Evolutionary conservation across 2,113 vertebrate species (phyloP), one percentile per base, ranked within the genome.

Genomic region (Antennarius striatus): DNA sequence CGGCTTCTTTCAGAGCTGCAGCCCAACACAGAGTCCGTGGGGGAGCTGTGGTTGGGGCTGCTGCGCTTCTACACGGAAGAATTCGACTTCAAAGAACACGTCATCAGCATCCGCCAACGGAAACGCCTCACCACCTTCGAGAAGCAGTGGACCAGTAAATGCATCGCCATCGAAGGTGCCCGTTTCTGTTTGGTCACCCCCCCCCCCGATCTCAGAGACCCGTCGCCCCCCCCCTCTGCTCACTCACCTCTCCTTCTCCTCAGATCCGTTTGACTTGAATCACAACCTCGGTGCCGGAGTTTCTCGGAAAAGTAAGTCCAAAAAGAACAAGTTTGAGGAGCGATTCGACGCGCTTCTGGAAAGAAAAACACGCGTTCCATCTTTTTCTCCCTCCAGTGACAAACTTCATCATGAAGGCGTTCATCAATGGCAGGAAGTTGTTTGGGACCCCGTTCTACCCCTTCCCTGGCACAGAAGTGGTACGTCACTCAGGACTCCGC

Each of bases 321-420:
- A 4, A 39, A 12, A 0, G 5, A 7, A 36, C 32, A 7, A 4
- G 5, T 36, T 7, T 4, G 32, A 7, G 32, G 32, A 7, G 3
- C 32, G 32, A 36, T 36, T 7, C 32, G 32, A 7, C 32, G 32
- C 7, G 32, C 32, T 7, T 12, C 42, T 3, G 39, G 11, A 43
- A 10, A 43, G 3, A 5, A 43, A 43, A 43, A 43, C n/a, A 56
- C 4, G 22, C 46, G 48, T 16, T 60, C 12, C 15, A 22, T 0
- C 6, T 46, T 16, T 22, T 4, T 16, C 29, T 71, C 89, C 22
- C 81, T 68, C 70, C 71, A 99, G 98, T 99, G 98, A 99, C 97
- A 12, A 99, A 99, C 92, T 99, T 99, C 90, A 99, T 99, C 88
- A 99, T 99, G 97, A 99, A 99, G 88, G 97, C 98, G 9, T 99